Evolutionary conservation across 2,888 invertebrate species (phyloP), one percentile per base, ranked within the genome.

Genomic region (Cataglyphis livida): DNA sequence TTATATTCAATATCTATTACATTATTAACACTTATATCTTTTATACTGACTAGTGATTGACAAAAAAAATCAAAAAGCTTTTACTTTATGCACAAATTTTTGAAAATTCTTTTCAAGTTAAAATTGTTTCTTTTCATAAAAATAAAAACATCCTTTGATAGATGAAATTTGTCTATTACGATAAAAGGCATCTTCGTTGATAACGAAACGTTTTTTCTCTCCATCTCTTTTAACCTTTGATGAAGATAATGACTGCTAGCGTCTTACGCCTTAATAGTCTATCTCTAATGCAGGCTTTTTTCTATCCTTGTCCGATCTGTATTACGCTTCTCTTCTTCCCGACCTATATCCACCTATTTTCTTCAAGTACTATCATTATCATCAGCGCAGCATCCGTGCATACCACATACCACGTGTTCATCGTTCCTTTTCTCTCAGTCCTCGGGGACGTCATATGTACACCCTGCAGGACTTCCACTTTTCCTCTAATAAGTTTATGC

Each of bases 171-270:
- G 25, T 38, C 3, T 41, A 6, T 21, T n/a, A 35, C 32, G 32
- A 35, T 7, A 15, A 35, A 75, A 32, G 5, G 35, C 25, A 1
- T 57, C 28, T 54, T 71, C 18, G 3, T 12, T 32, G 21, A 0
- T 48, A 28, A 44, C n/a, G 1, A 35, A 35, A 6, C 15, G 2
- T n/a, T 18, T 32, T 21, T 32, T 70, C 54, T 70, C 12, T n/a
- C 28, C 4, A 54, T 61, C 18, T 44, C 28, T 48, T 25, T 28
- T 7, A 25, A 38, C 41, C n/a, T n/a, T 54, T 84, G 90, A 90
- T 91, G 92, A 91, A 89, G 88, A 91, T 90, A 91, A 92, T 91
- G 88, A 89, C 88, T 89, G 90, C 90, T 87, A 87, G 87, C 86
- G 86, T 88, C 83, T 88, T 90, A 62, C 12, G 0, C 73, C 44